Evolutionary conservation across 2,888 invertebrate species (phyloP).

Genomic region (Cloeon dipterum): DNA sequence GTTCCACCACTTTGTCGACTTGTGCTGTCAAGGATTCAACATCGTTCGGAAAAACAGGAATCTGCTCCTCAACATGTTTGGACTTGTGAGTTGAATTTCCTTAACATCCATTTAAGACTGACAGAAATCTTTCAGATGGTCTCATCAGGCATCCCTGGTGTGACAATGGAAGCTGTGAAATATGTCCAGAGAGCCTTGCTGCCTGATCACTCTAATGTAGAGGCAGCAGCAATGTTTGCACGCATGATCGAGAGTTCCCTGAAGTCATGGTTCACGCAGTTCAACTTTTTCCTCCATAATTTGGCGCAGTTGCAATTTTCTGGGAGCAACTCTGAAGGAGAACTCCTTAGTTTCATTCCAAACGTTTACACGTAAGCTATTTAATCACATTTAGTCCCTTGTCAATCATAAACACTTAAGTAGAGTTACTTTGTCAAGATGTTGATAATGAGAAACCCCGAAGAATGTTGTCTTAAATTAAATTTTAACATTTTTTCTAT

Average conservation of each 20-base stretch:
- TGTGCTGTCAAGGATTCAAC: slow-evolving; percentile 94
- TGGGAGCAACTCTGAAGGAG: slow-evolving; percentile 56
- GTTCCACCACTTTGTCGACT: slow-evolving; percentile 95
- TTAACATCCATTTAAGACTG: background rate
- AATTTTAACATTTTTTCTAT: slow-evolving; percentile 1
- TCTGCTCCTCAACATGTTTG: slow-evolving; percentile 71
- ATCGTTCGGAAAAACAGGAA: slow-evolving; percentile 79
- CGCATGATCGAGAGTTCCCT: slow-evolving; percentile 87
- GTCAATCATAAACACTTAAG: slow-evolving; percentile 4
- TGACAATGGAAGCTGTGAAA: slow-evolving; percentile 72
- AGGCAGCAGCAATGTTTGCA: slow-evolving; percentile 91
- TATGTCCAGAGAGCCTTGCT: slow-evolving; percentile 80
- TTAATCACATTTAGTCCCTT: slow-evolving; percentile 7
- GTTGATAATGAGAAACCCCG: no score
- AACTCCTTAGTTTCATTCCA: slow-evolving; percentile 79
- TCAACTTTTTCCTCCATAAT: slow-evolving; percentile 97
- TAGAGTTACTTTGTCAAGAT: background rate
- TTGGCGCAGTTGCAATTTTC: slow-evolving; percentile 80
- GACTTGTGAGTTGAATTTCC: slow-evolving; percentile 43
- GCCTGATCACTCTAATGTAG: slow-evolving; percentile 74
- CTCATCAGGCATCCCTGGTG: slow-evolving; percentile 73
- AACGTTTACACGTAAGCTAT: slow-evolving; percentile 67
- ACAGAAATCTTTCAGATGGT: slow-evolving; percentile 44
- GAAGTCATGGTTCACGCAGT: slow-evolving; percentile 82
- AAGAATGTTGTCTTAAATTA: no score